Evolutionary conservation across 2,797 vertebrate species (phyloP).

Genomic region (Monodelphis domestica): DNA sequence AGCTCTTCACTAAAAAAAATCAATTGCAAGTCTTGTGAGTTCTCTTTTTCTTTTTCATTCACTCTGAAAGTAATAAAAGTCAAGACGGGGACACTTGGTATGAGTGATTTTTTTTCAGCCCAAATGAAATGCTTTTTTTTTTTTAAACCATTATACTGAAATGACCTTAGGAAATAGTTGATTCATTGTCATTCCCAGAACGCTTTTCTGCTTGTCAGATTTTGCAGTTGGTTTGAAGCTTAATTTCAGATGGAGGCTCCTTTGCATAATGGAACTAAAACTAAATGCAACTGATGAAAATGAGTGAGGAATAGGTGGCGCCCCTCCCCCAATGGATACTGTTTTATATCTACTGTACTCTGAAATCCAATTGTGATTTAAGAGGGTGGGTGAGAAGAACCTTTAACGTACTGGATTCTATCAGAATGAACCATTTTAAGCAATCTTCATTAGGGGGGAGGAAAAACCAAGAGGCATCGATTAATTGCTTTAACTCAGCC

Average conservation of each 20-base stretch:
- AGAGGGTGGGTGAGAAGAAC: constrained; percentile 22
- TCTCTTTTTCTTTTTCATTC: neutral
- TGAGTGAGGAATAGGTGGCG: constrained; percentile 21
- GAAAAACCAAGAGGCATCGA: constrained; percentile 41
- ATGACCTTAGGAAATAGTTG: constrained; percentile 13
- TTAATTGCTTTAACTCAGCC: constrained; percentile 69
- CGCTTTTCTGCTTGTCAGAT: neutral
- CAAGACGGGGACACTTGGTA: constrained; percentile 30
- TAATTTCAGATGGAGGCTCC: constrained; percentile 48
- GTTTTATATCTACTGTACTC: neutral
- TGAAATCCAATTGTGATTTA: constrained; percentile 19
- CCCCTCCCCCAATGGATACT: neutral
- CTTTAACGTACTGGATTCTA: constrained; percentile 52
- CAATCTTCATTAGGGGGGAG: constrained; percentile 32
- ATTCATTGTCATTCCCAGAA: constrained; percentile 21
- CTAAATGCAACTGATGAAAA: constrained; percentile 59
- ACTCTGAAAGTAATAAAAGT: constrained; percentile 63
- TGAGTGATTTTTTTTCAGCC: constrained; percentile 46
- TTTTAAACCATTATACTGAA: constrained; percentile 13
- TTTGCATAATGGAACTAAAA: constrained; percentile 57
- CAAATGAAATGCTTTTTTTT: constrained; percentile 12
- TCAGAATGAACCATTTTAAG: neutral
- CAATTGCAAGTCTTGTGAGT: constrained; percentile 6
- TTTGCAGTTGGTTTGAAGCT: neutral
- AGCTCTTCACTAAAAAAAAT: constrained; percentile 28